Base-by-base conservation (phyloP, 2,888 invertebrate species). In the Chrysolina haemoptera region DNA sequence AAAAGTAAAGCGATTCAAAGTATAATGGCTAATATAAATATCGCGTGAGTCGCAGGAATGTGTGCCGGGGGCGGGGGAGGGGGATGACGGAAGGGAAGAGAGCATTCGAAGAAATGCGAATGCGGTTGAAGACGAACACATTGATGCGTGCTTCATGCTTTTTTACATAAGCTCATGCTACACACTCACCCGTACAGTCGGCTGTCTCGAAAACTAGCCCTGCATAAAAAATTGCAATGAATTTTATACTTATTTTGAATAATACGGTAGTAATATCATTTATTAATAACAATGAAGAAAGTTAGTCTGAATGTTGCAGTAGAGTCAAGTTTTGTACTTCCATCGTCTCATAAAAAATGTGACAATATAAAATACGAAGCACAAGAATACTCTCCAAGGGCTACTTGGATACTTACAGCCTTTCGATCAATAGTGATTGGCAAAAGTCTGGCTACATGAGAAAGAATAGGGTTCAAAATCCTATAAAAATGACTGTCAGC, bases 131-230 rank as follows among this genome's bases (percentile, higher is more conserved):
- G 1, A 46, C 18, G 10, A 18, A 53, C 27, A 53, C 16, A 63
- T 1, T n/a, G 1, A 10, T 16, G 41, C 80, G 69, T 81, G 80
- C 80, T 50, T 73, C 77, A 78, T 73, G 77, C 75, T 72, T 73
- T 64, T 68, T 20, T 55, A 46, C 59, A 59, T 62, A 41, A 76
- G 71, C 22, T 66, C 76, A 79, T 76, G 70, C 71, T 55, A 71
- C 76, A 73, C 79, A 91, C 91, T 92, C 88, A 91, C 93, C 96
- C 96, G 90, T 96, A 96, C 89, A 96, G 92, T 89, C 95, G 94
- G 92, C 94, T 95, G 90, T 96, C 96, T 89, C 94, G 94, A 90
- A 95, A 94, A 91, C 95, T 95, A 92, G 94, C 93, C 93, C 95
- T 95, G 90, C n/a, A 41, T 68, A 62, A 16, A 63, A 63, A 76